Conservation (phyloP, 2,888 invertebrate species). For the Drosophila paracracens region DNA sequence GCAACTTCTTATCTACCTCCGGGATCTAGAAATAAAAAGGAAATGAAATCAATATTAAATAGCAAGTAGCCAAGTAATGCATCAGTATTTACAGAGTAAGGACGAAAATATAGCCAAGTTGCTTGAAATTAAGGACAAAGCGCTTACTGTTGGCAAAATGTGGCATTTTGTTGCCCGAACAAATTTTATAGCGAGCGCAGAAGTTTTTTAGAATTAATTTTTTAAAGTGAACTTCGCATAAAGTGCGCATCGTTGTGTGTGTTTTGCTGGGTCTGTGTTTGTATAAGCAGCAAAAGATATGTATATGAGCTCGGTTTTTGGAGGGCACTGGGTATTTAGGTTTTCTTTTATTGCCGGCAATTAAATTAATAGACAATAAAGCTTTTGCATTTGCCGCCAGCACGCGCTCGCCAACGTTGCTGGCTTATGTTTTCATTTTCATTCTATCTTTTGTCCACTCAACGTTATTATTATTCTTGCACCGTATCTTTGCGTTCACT, state of each 20-base stretch:
- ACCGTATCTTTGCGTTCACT: neutral
- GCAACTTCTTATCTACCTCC: neutral
- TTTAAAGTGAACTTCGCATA: neutral
- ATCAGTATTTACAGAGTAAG: neutral
- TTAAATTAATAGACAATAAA: constrained; percentile 74
- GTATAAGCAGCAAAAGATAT: neutral
- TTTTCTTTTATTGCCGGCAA: constrained; percentile 62
- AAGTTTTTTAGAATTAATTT: constrained; percentile 10
- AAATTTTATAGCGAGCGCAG: neutral
- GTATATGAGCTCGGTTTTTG: constrained; percentile 4
- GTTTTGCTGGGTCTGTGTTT: neutral
- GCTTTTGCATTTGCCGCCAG: constrained; percentile 57
- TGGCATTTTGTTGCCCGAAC: neutral
- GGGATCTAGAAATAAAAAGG: neutral
- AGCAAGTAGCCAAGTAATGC: neutral
- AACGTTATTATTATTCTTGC: constrained; percentile 1
- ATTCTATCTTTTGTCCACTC: constrained; percentile 10
- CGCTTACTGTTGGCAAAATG: neutral
- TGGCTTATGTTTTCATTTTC: constrained; percentile 7
- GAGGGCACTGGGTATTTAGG: constrained; percentile 5
- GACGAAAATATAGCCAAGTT: neutral
- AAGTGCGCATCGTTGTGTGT: neutral
- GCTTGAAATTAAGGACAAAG: neutral
- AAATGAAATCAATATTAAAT: neutral
- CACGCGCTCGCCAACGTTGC: neutral